These are phyloP conservation scores for Glaucomys volans DNA, from an alignment of 2,113 vertebrate species.

Conservation along the genomic window DNA sequence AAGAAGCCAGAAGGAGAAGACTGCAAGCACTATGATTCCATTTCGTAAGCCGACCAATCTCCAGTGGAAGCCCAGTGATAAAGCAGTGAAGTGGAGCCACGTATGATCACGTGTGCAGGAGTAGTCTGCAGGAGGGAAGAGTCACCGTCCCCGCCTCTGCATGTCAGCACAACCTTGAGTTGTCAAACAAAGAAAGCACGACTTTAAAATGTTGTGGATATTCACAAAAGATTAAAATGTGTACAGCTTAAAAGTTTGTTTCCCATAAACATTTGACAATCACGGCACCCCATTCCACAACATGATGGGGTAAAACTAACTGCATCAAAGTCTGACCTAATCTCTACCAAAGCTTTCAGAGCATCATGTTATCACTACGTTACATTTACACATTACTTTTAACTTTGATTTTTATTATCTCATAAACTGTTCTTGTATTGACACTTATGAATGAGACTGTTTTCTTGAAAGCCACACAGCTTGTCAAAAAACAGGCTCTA, in stretches of 20 bases:
- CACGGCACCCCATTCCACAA: neutral
- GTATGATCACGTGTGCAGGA: neutral
- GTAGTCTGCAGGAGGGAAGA: no score
- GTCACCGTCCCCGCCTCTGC: neutral
- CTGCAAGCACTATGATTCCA: neutral
- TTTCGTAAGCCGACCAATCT: neutral
- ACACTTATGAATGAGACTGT: neutral
- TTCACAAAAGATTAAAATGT: neutral
- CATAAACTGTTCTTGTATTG: neutral
- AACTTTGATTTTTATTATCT: conserved; percentile 36
- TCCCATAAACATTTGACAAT: conserved; percentile 1
- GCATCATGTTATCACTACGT: neutral
- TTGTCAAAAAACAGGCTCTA: neutral
- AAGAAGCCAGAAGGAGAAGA: neutral
- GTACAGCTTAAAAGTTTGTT: neutral
- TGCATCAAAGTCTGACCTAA: neutral
- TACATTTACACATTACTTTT: neutral
- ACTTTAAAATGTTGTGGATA: neutral
- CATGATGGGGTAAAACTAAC: conserved; percentile 2
- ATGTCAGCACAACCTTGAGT: neutral
- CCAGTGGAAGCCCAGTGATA: neutral
- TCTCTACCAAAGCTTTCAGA: neutral
- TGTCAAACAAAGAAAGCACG: neutral
- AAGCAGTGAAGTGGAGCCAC: neutral
- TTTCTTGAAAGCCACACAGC: neutral